Base-by-base conservation (phyloP, 2,113 vertebrate species). In the Ammodytes marinus region DNA sequence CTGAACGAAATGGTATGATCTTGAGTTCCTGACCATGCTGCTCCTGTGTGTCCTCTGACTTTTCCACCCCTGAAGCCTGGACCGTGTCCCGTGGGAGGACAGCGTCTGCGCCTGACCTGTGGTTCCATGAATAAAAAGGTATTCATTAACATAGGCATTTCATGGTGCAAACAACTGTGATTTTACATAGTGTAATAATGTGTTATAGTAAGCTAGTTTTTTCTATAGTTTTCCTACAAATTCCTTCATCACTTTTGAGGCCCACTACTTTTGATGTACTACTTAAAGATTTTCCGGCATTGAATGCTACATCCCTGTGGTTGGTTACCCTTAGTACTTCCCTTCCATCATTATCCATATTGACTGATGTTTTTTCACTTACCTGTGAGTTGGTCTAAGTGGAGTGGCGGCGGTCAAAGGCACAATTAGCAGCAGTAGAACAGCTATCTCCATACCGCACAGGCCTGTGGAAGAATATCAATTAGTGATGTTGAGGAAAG, bases 401-500 rank as follows among this genome's bases (percentile, higher is more conserved):
- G 90, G 87, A 40, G 82, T 84, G 71, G 94, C 91, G 68, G 72
- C 63, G 19, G 73, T 93, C 82, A 93, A 47, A 75, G 91, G 64
- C 68, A 90, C 79, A 74, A 68, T 91, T 72, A 95, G 76, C 59
- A 95, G 81, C 84, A 94, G 69, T 69, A 95, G 77, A 69, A 94
- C 63, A 55, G 83, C 87, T 90, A 93, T 90, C 88, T 92, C 88
- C 92, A 96, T 93, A 80, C 91, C 86, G 80, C 46, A 71, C 15
- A 67, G 50, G n/a, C 91, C 94, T 95, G 74, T 52, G 35, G 57
- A 1, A 80, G 40, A 76, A 47, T 66, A 75, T 42, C 1, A 27
- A 19, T 9, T 1, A 83, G 64, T 35, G 27, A 74, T 54, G 47
- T 11, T 39, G 40, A 57, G n/a, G 43, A 61, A 69, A 82, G 63